Base-by-base conservation (phyloP, 1,140 invertebrate species). In the Drosophila neocordata region DNA sequence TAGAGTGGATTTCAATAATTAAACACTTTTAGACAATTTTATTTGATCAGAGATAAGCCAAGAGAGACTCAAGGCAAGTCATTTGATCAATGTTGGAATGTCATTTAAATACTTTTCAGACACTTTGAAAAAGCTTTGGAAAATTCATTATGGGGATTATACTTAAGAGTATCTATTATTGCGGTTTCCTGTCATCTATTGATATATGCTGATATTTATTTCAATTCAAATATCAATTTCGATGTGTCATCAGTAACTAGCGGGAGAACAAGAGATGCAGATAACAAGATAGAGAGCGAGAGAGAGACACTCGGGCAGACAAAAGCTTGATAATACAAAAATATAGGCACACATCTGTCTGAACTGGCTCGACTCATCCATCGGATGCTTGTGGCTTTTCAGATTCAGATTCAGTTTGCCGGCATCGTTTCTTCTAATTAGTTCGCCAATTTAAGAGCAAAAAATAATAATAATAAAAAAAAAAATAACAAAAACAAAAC, bases 361-460 rank as follows among this genome's bases (percentile, higher is more conserved):
- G 65, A 79, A 55, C 15, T 64, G 8, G 27, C 1, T 11, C 44
- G 65, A 53, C 70, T 61, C 35, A 34, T 13, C n/a, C 22, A 24
- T 38, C 66, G 52, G 35, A 65, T 61, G 53, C 66, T 65, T 18
- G 53, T 24, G 59, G 60, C 60, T 61, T 69, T 56, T 67, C 69
- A 12, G 37, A 76, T 52, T 65, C 71, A 41, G 37, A 55, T 67
- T 78, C 75, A 88, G 82, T 87, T 61, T 62, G 71, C 68, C 75
- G 79, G 72, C 75, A 83, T 69, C 82, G 72, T 57, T 64, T 76
- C 79, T 69, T 79, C 79, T 88, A 88, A 88, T 88, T 79, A 79
- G 75, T 89, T 65, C 72, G 59, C 59, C 78, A 83, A 79, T 83
- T 87, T 77, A 48, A 48, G 8, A 48, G 41, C 15, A 87, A 6